Percentiles rank a stretch among this genome's conserved stretches.
These are phyloP conservation scores for Periophthalmodon schlosseri DNA, from an alignment of 2,113 vertebrate species.

Conservation along the genomic window DNA sequence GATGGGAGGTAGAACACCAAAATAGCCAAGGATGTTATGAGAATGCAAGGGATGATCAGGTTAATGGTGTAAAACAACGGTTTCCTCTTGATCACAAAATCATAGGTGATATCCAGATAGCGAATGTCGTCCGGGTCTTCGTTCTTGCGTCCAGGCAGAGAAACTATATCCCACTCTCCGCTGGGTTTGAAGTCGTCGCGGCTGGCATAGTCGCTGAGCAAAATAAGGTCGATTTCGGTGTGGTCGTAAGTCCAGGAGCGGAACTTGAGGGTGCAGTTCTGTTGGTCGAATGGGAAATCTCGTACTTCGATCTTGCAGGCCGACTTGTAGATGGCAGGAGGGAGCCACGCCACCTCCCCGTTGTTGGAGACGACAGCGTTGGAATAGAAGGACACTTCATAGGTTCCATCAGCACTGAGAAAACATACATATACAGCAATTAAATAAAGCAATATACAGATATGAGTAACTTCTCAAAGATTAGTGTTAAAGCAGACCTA, in stretches of 20 bases:
- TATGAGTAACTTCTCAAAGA: no score
- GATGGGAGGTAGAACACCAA: constrained; percentile 84
- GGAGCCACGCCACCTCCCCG: constrained; percentile 80
- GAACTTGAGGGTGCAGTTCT: constrained; percentile 84
- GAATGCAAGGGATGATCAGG: constrained; percentile 81
- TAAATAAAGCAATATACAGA: background rate
- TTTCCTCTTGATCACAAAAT: constrained; percentile 83
- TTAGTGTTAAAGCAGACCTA: background rate
- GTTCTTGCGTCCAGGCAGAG: constrained; percentile 80
- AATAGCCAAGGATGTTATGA: constrained; percentile 82
- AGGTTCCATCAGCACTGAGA: constrained; percentile 80
- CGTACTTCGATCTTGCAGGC: constrained; percentile 83
- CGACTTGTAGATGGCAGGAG: constrained; percentile 83
- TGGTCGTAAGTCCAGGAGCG: constrained; percentile 84
- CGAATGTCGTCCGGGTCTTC: constrained; percentile 78
- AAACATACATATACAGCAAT: constrained; percentile 6
- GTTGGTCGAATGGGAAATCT: constrained; percentile 83
- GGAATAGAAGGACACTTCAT: constrained; percentile 83
- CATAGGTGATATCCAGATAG: constrained; percentile 82
- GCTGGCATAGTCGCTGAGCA: constrained; percentile 79
- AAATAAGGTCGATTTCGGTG: constrained; percentile 81
- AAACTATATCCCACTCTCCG: constrained; percentile 83
- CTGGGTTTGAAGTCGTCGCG: constrained; percentile 83
- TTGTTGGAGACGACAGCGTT: constrained; percentile 80
- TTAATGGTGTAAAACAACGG: constrained; percentile 84